These are phyloP conservation scores for Agapornis canus DNA, from an alignment of 2,797 vertebrate species.

Conservation along the genomic window DNA sequence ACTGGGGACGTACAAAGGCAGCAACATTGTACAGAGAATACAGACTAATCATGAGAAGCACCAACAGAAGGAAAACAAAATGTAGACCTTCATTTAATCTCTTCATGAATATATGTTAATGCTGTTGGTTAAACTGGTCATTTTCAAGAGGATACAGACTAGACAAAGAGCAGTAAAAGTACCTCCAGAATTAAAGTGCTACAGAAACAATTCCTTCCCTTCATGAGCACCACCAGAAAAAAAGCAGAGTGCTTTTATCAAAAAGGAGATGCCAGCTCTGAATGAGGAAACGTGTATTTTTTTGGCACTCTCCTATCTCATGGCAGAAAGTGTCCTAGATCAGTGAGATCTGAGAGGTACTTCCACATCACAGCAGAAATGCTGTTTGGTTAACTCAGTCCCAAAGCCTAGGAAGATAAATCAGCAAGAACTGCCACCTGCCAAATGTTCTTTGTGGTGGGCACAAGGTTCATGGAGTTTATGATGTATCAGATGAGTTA, in stretches of 20 bases:
- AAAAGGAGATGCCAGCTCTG: neutral
- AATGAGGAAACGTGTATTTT: rapidly evolving
- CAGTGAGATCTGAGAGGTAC: neutral
- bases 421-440: neutral
- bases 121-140: neutral
- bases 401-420: neutral
- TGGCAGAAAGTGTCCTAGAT: neutral
- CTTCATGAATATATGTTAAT: neutral
- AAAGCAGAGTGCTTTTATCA: neutral
- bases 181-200: neutral
- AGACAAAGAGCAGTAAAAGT: neutral
- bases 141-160: neutral
- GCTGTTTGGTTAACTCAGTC: neutral
- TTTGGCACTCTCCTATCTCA: slow-evolving; percentile 38
- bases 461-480: neutral
- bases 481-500: neutral
- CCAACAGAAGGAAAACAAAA: neutral
- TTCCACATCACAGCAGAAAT: neutral
- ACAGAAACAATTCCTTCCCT: neutral
- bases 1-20: neutral
- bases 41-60: neutral
- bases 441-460: neutral
- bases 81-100: neutral
- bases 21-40: neutral
- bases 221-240: neutral